Percentiles rank a stretch among this genome's conserved stretches.
Conservation (phyloP, 2,888 invertebrate genomes). For the Dicyrtoma fusca region DNA sequence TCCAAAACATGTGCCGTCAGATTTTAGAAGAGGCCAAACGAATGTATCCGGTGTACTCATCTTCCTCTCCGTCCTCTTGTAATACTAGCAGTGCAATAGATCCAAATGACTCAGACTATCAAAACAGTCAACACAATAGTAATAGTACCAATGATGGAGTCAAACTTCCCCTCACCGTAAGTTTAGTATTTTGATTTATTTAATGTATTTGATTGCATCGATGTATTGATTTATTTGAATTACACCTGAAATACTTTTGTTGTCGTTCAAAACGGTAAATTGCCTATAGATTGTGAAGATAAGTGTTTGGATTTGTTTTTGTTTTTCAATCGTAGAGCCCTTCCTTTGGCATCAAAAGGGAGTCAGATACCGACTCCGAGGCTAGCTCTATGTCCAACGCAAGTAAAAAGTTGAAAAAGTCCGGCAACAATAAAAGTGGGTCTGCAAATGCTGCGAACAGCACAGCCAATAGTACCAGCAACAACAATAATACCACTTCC, state of each 20-base stretch:
- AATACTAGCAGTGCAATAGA: slow-evolving; percentile 55
- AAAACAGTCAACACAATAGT: slow-evolving; percentile 49
- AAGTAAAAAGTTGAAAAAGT: slow-evolving; percentile 56
- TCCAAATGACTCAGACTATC: slow-evolving; percentile 51
- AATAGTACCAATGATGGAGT: slow-evolving; percentile 47
- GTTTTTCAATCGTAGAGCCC: slow-evolving; percentile 63
- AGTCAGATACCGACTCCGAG: slow-evolving; percentile 70
- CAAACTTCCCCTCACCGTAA: slow-evolving; percentile 55
- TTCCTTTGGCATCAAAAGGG: slow-evolving; percentile 67
- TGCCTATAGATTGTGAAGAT: not conserved
- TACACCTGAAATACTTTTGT: not conserved
- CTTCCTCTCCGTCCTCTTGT: slow-evolving; percentile 56
- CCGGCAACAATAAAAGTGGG: slow-evolving; percentile 49
- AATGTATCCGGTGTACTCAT: slow-evolving; percentile 64
- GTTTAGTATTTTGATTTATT: slow-evolving; percentile 5
- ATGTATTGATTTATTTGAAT: not conserved
- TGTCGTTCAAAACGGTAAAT: not conserved
- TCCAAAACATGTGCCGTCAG: slow-evolving; percentile 72
- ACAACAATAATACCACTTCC: slow-evolving; percentile 44
- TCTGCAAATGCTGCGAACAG: slow-evolving; percentile 18
- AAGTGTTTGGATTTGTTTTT: slow-evolving; percentile 7
- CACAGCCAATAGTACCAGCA: slow-evolving; percentile 46
- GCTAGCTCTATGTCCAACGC: slow-evolving; percentile 60
- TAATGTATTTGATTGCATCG: no score
- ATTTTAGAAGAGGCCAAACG: slow-evolving; percentile 79